phyloP scores from a whole-genome alignment of 2,797 vertebrate species.

The Anabacerthia variegaticeps region DNA sequence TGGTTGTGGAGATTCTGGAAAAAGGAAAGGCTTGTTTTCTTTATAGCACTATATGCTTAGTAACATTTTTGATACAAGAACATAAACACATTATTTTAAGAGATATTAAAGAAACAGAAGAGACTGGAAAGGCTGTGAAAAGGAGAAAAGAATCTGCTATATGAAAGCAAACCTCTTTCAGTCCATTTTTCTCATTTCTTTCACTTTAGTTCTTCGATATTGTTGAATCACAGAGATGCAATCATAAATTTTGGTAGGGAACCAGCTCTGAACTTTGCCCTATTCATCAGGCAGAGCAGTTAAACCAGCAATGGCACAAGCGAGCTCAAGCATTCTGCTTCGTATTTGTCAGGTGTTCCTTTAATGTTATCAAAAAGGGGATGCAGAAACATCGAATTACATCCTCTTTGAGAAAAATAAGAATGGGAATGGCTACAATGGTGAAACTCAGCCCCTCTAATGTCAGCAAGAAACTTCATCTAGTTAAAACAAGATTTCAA shows the following conservation, averaged over 20 bases:
- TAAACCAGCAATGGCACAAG: neutral
- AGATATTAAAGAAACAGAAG: neutral
- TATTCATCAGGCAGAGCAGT: neutral
- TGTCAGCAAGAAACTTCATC: neutral
- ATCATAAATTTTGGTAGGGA: neutral
- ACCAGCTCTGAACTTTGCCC: neutral
- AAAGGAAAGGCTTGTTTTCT: neutral
- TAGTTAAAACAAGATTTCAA: neutral
- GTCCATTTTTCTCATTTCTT: neutral
- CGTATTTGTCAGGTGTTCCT: rapidly evolving
- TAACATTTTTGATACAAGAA: neutral
- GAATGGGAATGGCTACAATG: neutral
- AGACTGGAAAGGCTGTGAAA: neutral
- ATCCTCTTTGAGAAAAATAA: neutral
- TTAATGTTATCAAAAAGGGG: neutral
- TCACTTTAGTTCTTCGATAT: neutral
- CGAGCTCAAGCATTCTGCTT: neutral
- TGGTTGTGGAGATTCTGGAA: neutral
- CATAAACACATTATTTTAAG: neutral
- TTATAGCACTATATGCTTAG: neutral
- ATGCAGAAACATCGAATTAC: neutral
- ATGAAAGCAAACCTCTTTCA: neutral
- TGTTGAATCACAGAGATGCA: neutral
- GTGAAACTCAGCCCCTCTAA: neutral
- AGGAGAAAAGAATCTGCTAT: neutral